Percentiles rank a stretch among this genome's conserved stretches.
phyloP scores from a whole-genome alignment of 2,797 vertebrate species.

The Glyptemys insculpta region DNA sequence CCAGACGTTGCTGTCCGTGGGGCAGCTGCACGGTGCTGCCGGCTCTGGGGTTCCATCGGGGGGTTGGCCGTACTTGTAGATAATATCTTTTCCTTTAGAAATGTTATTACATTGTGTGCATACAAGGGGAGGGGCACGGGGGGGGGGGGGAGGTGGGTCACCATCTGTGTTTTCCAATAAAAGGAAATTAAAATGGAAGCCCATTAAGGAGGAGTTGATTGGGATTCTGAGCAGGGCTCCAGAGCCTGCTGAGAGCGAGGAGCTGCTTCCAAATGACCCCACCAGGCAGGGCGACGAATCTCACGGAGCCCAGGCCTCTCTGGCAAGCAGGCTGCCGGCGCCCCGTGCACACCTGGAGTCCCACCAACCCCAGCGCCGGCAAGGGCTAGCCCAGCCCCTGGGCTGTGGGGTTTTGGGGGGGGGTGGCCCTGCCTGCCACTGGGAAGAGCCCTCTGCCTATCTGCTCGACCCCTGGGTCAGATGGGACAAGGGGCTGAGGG shows the following conservation, averaged over 20 bases:
- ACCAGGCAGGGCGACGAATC: constrained; percentile 22
- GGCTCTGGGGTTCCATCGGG: neutral
- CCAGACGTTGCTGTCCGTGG: neutral
- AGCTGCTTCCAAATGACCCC: constrained; percentile 19
- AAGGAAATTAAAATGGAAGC: constrained; percentile 83
- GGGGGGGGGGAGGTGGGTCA: constrained; percentile 20
- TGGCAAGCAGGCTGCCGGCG: neutral
- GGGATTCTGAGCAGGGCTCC: constrained; percentile 74
- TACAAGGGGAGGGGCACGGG: neutral
- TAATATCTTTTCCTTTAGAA: constrained; percentile 45
- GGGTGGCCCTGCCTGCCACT: neutral
- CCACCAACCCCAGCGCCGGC: fast-evolving
- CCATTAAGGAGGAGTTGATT: constrained; percentile 79
- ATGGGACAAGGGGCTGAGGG: too few relatives aligned
- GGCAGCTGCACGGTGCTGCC: neutral
- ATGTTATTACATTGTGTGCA: constrained; percentile 45
- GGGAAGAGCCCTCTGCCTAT: neutral
- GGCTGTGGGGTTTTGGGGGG: too few relatives aligned
- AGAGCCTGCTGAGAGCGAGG: constrained; percentile 73
- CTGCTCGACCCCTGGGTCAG: too few relatives aligned
- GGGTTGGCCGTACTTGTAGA: neutral
- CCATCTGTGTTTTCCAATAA: constrained; percentile 85
- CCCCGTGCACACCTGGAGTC: fast-evolving
- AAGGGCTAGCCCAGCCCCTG: neutral
- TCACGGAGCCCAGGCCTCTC: neutral